Base-by-base conservation (phyloP, 2,888 invertebrate genomes). In the Parthenolecanium corni region DNA sequence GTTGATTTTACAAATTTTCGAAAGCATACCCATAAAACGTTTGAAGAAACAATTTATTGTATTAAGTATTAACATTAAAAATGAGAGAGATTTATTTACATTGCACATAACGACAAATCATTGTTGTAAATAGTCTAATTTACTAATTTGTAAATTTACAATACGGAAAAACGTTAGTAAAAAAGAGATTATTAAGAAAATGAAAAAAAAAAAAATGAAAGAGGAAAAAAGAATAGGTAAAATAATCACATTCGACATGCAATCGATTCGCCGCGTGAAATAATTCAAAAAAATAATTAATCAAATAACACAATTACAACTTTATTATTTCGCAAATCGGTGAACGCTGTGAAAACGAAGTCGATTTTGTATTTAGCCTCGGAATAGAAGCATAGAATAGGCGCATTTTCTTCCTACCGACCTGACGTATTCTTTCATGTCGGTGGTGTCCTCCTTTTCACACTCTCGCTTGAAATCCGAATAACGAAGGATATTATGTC, bases 371-470 rank as follows among this genome's bases (percentile, higher is more conserved):
- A 31, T 5, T 24, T 21, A 51, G 9, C 16, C 21, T 49, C 49
- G 47, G 14, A 23, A 51, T n/a, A 61, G 24, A 36, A 61, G 21
- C 38, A 61, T 51, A 18, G 61, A 49, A 23, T 38, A 20, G 11
- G 51, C 51, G 11, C 51, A 51, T 40, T 61, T 49, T 24, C 49
- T 61, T 31, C 61, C 61, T 3, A 51, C 61, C 31, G 51, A 47
- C 49, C 40, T 49, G 14, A 51, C 36, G 16, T 46, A 61, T 16
- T 61, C 61, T 23, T 40, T 49, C 12, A 61, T 18, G 12, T 61
- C 61, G 20, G 38, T n/a, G 14, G 31, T 31, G n/a, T 61, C 61
- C 4, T 23, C 51, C 5, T 18, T 31, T 21, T 49, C 47, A 25
- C 38, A n/a, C 36, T 47, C 31, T 1, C 21, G 20, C 16, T 12